These are phyloP conservation scores for Sebastes aleutianus DNA, from an alignment of 2,797 vertebrate genomes.

Conservation along the genomic window DNA sequence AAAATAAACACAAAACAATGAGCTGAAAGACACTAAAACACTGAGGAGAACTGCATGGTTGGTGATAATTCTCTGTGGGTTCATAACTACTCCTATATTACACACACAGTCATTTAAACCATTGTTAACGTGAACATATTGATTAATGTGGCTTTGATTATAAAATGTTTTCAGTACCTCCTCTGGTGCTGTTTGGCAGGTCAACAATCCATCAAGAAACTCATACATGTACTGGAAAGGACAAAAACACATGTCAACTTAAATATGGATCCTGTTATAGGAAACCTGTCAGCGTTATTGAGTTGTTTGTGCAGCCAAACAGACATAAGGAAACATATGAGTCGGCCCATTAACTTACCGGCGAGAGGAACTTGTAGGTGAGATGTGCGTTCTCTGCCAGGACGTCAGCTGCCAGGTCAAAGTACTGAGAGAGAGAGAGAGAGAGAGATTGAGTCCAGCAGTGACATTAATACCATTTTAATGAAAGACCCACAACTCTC, in stretches of 20 bases:
- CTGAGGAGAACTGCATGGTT: neutral
- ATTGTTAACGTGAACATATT: neutral
- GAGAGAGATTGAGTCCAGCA: neutral
- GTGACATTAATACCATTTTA: slow-evolving; percentile 49
- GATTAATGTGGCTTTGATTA: neutral
- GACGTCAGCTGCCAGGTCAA: slow-evolving; percentile 94
- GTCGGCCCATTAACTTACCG: slow-evolving; percentile 69
- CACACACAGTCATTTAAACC: neutral
- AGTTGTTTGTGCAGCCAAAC: neutral
- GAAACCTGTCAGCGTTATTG: neutral
- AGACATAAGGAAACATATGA: neutral
- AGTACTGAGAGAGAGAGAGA: slow-evolving; percentile 81
- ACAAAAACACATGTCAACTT: neutral
- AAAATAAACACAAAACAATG: neutral
- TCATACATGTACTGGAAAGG: slow-evolving; percentile 88
- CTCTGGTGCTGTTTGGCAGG: slow-evolving; percentile 93
- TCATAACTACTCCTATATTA: neutral
- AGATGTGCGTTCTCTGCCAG: slow-evolving; percentile 95
- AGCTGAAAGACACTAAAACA: neutral
- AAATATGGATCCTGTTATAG: neutral
- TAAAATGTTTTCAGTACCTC: slow-evolving; percentile 78
- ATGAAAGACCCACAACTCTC: slow-evolving; percentile 24
- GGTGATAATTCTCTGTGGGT: neutral
- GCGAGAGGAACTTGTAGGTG: slow-evolving; percentile 93
- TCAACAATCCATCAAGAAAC: slow-evolving; percentile 92